Percentiles rank a stretch among this genome's conserved stretches.
These are phyloP conservation scores for Dinothrombium tinctorium DNA, from an alignment of 1,140 invertebrate species.

Conservation along the genomic window DNA sequence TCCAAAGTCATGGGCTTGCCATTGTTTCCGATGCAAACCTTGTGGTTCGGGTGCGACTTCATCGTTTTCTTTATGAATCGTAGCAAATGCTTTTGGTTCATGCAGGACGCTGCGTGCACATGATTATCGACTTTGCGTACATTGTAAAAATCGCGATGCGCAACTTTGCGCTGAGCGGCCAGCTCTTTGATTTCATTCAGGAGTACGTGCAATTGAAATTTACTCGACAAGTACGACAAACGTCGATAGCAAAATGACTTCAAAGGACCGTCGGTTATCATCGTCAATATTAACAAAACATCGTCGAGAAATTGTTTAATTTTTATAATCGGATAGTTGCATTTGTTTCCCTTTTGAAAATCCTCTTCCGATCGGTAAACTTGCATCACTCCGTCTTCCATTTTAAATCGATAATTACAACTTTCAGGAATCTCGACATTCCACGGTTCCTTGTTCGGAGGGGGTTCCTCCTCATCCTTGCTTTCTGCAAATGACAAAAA, in stretches of 20 bases:
- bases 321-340: constrained; percentile 47
- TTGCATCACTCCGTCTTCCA: constrained; percentile 57
- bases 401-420: constrained; percentile 40
- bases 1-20: constrained; percentile 61
- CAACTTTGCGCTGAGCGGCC: constrained; percentile 86
- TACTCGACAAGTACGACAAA: constrained; percentile 77
- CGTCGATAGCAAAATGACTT: constrained; percentile 97
- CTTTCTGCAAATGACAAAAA: neutral
- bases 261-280: constrained; percentile 92
- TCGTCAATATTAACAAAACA: constrained; percentile 60
- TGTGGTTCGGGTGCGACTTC: constrained; percentile 68
- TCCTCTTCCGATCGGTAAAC: constrained; percentile 41
- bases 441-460: constrained; percentile 53
- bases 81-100: constrained; percentile 98
- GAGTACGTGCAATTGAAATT: constrained; percentile 86
- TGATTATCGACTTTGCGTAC: constrained; percentile 95
- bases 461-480: constrained; percentile 42
- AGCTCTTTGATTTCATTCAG: constrained; percentile 91
- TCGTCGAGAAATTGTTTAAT: constrained; percentile 50
- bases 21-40: constrained; percentile 45
- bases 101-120: constrained; percentile 94
- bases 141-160: constrained; percentile 97
- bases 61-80: constrained; percentile 96
- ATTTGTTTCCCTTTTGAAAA: constrained; percentile 27
- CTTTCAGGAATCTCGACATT: constrained; percentile 32